Conservation (phyloP, 1,140 invertebrate genomes). For the Riptortus pedestris region DNA sequence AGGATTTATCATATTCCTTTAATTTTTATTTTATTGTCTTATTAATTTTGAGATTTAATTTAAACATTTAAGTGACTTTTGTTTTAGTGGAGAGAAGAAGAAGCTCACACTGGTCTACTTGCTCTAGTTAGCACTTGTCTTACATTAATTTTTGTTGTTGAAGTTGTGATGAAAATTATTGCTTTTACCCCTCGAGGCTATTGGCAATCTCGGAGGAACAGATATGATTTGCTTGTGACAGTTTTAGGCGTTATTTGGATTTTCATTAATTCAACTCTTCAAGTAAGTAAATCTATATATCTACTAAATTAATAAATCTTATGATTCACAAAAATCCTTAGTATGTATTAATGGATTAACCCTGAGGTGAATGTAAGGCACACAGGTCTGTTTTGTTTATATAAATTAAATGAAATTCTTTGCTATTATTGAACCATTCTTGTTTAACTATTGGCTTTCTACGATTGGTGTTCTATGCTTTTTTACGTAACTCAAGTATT, state of each 20-base stretch:
- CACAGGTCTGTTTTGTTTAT: background rate
- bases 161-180: slow-evolving; percentile 96
- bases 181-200: slow-evolving; percentile 97
- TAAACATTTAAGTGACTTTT: too few species aligned
- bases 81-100: slow-evolving; percentile 70
- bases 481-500: too few species aligned
- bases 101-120: slow-evolving; percentile 63
- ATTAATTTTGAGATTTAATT: too few species aligned
- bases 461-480: too few species aligned
- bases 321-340: background rate
- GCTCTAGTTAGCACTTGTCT: slow-evolving; percentile 79
- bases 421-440: too few species aligned
- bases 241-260: slow-evolving; percentile 95
- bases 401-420: background rate
- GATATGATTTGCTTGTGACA: slow-evolving; percentile 96
- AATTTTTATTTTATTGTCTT: too few species aligned
- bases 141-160: slow-evolving; percentile 73
- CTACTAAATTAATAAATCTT: background rate
- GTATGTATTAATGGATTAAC: background rate
- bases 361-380: background rate
- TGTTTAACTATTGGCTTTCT: too few species aligned
- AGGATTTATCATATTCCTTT: too few species aligned
- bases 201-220: slow-evolving; percentile 94
- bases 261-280: slow-evolving; percentile 79
- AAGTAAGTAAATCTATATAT: slow-evolving; percentile 44